A percentile compares a stretch with the other conserved stretches of the same genome.
These are phyloP conservation scores for Cenopis cana DNA, from an alignment of 2,888 invertebrate genomes.

Conservation along the genomic window DNA sequence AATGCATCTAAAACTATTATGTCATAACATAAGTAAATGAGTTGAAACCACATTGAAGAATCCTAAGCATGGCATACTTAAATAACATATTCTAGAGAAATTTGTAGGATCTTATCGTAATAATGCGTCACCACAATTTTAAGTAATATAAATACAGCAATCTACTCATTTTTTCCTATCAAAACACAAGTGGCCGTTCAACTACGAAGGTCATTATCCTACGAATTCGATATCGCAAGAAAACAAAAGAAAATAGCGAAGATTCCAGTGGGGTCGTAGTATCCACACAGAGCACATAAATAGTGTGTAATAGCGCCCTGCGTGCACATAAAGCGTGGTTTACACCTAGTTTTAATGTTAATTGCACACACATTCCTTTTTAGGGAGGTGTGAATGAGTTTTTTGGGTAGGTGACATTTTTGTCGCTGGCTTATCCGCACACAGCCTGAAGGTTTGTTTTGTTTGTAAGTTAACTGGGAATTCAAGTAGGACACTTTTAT, in stretches of 20 bases:
- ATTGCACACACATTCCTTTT: slow-evolving; percentile 37
- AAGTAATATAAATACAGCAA: not conserved
- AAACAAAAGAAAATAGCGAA: slow-evolving; percentile 26
- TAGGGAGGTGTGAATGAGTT: slow-evolving; percentile 26
- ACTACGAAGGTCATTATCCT: slow-evolving; percentile 28
- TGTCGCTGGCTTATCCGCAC: not conserved
- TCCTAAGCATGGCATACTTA: no score
- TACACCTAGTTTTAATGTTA: slow-evolving; percentile 39
- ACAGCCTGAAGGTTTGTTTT: not conserved
- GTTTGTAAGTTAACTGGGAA: not conserved
- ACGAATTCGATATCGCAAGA: slow-evolving; percentile 32
- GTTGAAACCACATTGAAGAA: no score
- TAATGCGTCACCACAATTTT: no score
- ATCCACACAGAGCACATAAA: slow-evolving; percentile 33
- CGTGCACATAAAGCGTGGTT: slow-evolving; percentile 38
- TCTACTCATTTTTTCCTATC: not conserved
- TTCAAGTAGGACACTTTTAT: not conserved
- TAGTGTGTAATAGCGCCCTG: slow-evolving; percentile 38
- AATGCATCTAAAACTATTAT: no score
- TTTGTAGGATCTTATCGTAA: not conserved
- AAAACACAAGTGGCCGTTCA: not conserved
- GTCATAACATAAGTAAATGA: no score
- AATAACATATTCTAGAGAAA: not conserved
- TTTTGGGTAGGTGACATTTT: slow-evolving; percentile 19
- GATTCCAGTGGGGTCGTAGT: slow-evolving; percentile 25